phyloP scores from a whole-genome alignment of 2,113 vertebrate genomes.

The Cavia porcellus region DNA sequence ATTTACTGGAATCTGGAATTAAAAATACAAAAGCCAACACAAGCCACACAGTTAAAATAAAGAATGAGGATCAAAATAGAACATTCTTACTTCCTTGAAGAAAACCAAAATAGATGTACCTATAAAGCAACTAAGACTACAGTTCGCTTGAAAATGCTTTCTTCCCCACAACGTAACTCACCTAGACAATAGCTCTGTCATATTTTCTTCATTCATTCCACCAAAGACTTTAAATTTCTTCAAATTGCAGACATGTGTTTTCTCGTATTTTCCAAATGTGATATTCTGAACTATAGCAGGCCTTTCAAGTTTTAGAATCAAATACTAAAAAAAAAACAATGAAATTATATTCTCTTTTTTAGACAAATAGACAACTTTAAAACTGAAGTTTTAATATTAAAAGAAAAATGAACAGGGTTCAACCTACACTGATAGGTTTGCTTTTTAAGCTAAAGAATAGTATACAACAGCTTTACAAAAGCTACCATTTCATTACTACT shows the following conservation, averaged over 20 bases:
- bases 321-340: conserved; percentile 90
- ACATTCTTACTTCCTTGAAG: not conserved
- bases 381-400: conserved; percentile 19
- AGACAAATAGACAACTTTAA: conserved; percentile 47
- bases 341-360: conserved; percentile 56
- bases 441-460: conserved; percentile 10
- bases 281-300: conserved; percentile 98
- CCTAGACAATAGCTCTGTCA: conserved; percentile 99
- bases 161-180: conserved; percentile 82
- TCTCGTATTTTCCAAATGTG: conserved; percentile 99
- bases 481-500: not conserved
- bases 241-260: conserved; percentile 99
- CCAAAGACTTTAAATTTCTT: conserved; percentile 99
- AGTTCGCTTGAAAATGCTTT: not conserved
- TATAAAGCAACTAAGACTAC: not conserved
- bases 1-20: conserved; percentile 35
- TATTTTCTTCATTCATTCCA: conserved; percentile 99
- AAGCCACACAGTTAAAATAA: conserved; percentile 58
- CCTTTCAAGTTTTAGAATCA: conserved; percentile 98
- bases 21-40: not conserved
- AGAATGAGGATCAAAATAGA: conserved; percentile 35
- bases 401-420: not conserved
- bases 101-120: not conserved
- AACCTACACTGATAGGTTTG: not conserved
- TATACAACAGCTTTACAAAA: not conserved